These are phyloP conservation scores for Centroberyx gerrardi DNA, from an alignment of 2,797 vertebrate species.

Conservation along the genomic window DNA sequence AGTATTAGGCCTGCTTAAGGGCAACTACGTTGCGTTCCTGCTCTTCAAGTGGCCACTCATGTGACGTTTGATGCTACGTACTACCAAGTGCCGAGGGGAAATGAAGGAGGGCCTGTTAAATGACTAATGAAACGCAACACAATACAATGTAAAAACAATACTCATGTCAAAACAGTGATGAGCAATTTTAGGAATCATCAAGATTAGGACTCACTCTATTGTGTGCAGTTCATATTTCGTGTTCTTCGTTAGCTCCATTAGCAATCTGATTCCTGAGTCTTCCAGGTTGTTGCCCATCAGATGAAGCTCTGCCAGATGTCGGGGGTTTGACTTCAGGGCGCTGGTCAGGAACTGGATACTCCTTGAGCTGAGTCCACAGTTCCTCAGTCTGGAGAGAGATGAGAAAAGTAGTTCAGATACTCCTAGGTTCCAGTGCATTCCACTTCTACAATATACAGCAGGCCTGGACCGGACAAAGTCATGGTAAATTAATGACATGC, in stretches of 20 bases:
- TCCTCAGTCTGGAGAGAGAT: constrained; percentile 49
- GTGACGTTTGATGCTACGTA: too few species aligned
- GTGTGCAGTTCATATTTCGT: constrained; percentile 28
- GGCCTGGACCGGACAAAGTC: too few species aligned
- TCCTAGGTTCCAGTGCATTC: neutral
- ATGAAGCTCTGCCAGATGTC: constrained; percentile 53
- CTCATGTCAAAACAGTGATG: too few species aligned
- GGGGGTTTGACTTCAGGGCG: constrained; percentile 52
- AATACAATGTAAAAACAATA: too few species aligned
- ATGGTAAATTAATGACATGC: too few species aligned
- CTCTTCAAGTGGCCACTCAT: too few species aligned
- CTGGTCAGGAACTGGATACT: constrained; percentile 39
- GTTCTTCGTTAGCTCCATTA: constrained; percentile 25
- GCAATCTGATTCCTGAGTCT: constrained; percentile 18
- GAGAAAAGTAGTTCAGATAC: neutral
- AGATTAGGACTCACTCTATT: constrained; percentile 61
- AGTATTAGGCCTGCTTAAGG: too few species aligned
- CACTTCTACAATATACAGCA: too few species aligned
- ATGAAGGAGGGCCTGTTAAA: too few species aligned
- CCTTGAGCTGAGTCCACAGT: constrained; percentile 46
- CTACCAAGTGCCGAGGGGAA: too few species aligned
- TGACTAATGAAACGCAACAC: too few species aligned
- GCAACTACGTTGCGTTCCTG: too few species aligned
- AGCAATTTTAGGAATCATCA: neutral
- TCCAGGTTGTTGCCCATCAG: constrained; percentile 64